These are phyloP conservation scores for Garra rufa DNA, from an alignment of 2,113 vertebrate species.

Conservation along the genomic window DNA sequence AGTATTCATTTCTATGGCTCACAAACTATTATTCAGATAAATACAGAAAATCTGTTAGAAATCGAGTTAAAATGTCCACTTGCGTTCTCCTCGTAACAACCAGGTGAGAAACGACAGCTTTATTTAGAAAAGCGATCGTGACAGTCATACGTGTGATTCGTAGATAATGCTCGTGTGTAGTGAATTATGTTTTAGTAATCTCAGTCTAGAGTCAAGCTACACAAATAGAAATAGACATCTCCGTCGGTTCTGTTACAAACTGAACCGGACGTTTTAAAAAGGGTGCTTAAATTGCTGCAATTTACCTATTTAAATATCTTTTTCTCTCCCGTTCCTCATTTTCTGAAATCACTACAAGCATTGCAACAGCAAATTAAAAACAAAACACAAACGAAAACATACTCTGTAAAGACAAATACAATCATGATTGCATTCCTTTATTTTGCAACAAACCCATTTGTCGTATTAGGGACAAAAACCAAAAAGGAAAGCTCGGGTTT, in stretches of 20 bases:
- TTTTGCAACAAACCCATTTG: constrained; percentile 55
- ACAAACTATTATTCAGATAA: constrained; percentile 54
- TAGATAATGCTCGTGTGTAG: constrained; percentile 2
- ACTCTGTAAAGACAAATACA: constrained; percentile 63
- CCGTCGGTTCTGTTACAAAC: constrained; percentile 23
- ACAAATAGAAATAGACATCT: constrained; percentile 39
- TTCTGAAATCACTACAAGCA: constrained; percentile 39
- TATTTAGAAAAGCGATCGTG: constrained; percentile 18
- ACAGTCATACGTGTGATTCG: constrained; percentile 13
- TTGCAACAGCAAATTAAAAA: constrained; percentile 40
- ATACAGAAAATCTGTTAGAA: constrained; percentile 45
- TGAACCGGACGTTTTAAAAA: constrained; percentile 31
- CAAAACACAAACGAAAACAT: constrained; percentile 44
- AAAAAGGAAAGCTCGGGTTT: constrained; percentile 56
- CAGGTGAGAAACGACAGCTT: not conserved
- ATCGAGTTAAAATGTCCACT: constrained; percentile 17
- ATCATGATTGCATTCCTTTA: constrained; percentile 70
- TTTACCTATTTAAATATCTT: constrained; percentile 19
- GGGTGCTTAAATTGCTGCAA: constrained; percentile 52
- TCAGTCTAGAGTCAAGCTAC: constrained; percentile 39
- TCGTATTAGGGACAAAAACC: constrained; percentile 55
- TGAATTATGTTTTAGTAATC: constrained; percentile 40
- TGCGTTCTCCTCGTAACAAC: not conserved
- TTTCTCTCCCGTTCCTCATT: not conserved
- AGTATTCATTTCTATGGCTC: constrained; percentile 52